Conservation (phyloP, 1,140 invertebrate genomes). For the Euschistus heros region DNA sequence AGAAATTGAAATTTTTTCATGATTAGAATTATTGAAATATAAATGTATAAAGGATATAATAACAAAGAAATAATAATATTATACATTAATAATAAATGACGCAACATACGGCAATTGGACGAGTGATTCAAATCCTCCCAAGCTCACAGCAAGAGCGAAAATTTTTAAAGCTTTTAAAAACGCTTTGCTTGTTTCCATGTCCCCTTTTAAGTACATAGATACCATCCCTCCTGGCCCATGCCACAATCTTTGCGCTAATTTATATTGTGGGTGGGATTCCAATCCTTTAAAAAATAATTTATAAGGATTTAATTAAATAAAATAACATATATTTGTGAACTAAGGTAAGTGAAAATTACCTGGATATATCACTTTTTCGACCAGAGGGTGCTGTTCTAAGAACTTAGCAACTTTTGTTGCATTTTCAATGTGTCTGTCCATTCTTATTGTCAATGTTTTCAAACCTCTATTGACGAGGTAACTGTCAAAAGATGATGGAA, state of each 20-base stretch:
- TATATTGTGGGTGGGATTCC: constrained; percentile 83
- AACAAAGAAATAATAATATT: too few species aligned
- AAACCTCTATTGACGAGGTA: constrained; percentile 86
- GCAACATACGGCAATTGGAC: constrained; percentile 73
- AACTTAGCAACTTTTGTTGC: constrained; percentile 65
- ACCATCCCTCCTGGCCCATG: constrained; percentile 88
- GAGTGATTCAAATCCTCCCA: constrained; percentile 92
- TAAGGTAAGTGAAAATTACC: constrained; percentile 37
- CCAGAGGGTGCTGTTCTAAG: constrained; percentile 62
- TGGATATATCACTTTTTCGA: constrained; percentile 77
- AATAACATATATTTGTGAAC: too few species aligned
- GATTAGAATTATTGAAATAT: too few species aligned
- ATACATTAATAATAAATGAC: too few species aligned
- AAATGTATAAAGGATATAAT: too few species aligned
- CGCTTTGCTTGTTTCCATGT: constrained; percentile 55
- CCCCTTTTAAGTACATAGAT: constrained; percentile 76
- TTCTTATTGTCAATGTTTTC: constrained; percentile 85
- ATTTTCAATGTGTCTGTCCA: constrained; percentile 79
- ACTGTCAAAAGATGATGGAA: constrained; percentile 95
- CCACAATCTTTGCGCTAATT: constrained; percentile 70
- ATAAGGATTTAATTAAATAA: too few species aligned
- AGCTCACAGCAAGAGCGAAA: constrained; percentile 83
- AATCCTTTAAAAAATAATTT: constrained; percentile 57
- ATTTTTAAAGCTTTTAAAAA: constrained; percentile 71
- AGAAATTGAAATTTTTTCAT: too few species aligned